Conservation (phyloP, 2,888 invertebrate genomes). For the Colostygia pectinataria region DNA sequence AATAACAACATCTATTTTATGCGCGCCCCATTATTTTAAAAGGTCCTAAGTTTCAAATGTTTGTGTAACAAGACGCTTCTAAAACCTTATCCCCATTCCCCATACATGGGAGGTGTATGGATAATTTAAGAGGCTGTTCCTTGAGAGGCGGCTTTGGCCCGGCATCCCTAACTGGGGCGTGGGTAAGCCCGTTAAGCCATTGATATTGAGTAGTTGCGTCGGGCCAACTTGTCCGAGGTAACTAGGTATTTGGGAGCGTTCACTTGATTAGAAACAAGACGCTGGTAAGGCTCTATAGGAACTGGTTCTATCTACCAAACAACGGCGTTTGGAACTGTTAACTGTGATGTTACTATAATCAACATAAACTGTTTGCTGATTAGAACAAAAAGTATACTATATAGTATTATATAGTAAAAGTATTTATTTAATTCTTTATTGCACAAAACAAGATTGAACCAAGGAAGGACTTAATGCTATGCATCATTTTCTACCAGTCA, state of each 20-base stretch:
- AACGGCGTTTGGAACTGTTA: neutral
- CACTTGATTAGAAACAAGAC: constrained; percentile 15
- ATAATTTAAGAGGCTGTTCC: constrained; percentile 19
- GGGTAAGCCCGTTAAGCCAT: constrained; percentile 25
- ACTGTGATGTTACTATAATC: too few relatives aligned
- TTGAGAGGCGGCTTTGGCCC: constrained; percentile 12
- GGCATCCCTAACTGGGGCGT: constrained; percentile 13
- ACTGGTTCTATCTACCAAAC: neutral
- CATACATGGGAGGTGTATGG: constrained; percentile 17
- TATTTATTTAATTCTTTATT: too few relatives aligned
- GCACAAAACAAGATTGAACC: too few relatives aligned
- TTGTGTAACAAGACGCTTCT: neutral
- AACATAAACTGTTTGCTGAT: too few relatives aligned
- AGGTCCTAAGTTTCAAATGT: too few relatives aligned
- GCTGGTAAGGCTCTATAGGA: neutral
- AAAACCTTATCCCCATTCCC: neutral
- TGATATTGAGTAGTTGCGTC: constrained; percentile 18
- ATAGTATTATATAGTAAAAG: too few relatives aligned
- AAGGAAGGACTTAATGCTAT: too few relatives aligned
- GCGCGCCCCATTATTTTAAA: too few relatives aligned
- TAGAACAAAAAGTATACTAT: too few relatives aligned
- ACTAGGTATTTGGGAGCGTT: constrained; percentile 17
- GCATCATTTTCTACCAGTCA: too few relatives aligned
- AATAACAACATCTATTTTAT: too few relatives aligned
- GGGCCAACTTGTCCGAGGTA: constrained; percentile 15